phyloP scores from a whole-genome alignment of 2,113 vertebrate genomes.

The Varanus salvator region DNA sequence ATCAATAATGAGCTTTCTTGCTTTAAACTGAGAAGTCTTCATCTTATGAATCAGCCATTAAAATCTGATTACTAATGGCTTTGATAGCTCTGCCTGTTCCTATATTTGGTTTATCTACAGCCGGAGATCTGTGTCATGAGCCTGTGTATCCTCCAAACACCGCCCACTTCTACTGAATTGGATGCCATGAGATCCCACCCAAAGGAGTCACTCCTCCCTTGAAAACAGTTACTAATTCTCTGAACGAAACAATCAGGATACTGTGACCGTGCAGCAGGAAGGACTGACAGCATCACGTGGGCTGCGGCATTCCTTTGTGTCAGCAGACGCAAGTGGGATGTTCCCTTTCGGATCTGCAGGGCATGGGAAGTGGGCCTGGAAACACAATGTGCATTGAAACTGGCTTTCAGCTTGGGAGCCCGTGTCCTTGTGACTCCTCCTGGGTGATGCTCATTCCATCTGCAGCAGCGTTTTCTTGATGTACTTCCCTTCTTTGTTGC shows the following conservation, averaged over 20 bases:
- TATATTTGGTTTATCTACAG: constrained; percentile 17
- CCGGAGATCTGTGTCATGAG: constrained; percentile 59
- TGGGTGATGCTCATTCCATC: constrained; percentile 73
- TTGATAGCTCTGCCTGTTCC: constrained; percentile 10
- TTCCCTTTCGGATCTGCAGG: constrained; percentile 78
- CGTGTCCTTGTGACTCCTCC: constrained; percentile 51
- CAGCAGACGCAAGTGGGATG: constrained; percentile 81
- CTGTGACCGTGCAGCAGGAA: constrained; percentile 81
- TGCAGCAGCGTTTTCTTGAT: constrained; percentile 72
- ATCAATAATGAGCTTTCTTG: constrained; percentile 16
- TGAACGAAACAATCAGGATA: constrained; percentile 79
- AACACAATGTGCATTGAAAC: constrained; percentile 85
- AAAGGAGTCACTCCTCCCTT: constrained; percentile 74
- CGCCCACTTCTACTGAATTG: constrained; percentile 78
- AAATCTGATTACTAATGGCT: constrained; percentile 26
- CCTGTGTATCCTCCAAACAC: constrained; percentile 75
- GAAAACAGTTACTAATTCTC: constrained; percentile 86
- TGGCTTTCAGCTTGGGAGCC: constrained; percentile 77
- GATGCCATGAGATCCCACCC: constrained; percentile 81
- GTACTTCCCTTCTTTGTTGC: constrained; percentile 85
- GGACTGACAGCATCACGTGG: constrained; percentile 81
- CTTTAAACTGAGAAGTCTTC: neutral
- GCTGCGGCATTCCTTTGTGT: constrained; percentile 81
- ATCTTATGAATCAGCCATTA: constrained; percentile 51
- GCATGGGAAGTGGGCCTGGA: constrained; percentile 80